These are phyloP conservation scores for Ptychochromis oligacanthus DNA, from an alignment of 2,113 vertebrate species.

Conservation along the genomic window DNA sequence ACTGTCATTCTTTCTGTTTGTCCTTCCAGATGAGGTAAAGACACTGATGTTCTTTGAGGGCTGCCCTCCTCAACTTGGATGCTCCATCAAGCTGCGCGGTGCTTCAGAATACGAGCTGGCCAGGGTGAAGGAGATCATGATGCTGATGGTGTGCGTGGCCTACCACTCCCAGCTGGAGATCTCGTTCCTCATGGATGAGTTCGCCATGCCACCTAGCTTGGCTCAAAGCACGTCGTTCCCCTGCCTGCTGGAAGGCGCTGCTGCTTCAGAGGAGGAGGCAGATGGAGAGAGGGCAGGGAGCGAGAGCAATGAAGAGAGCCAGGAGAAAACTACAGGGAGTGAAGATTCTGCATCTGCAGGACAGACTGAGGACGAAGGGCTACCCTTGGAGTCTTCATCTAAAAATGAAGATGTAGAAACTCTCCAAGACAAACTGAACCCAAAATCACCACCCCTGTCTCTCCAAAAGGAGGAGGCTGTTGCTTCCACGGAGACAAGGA, in stretches of 20 bases:
- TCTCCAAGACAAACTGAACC: slow-evolving; percentile 19
- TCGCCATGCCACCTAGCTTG: slow-evolving; percentile 95
- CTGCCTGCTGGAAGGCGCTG: slow-evolving; percentile 84
- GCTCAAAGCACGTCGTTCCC: slow-evolving; percentile 86
- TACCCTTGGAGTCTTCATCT: slow-evolving; percentile 62
- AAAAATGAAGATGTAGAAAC: slow-evolving; percentile 49
- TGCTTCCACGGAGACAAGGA: slow-evolving; percentile 20
- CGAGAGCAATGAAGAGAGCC: slow-evolving; percentile 26
- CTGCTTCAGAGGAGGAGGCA: slow-evolving; percentile 33
- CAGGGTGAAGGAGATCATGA: slow-evolving; percentile 95
- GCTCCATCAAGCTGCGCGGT: slow-evolving; percentile 94
- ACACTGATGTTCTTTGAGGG: slow-evolving; percentile 98
- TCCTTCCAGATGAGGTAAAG: slow-evolving; percentile 87
- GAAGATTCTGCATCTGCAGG: slow-evolving; percentile 66
- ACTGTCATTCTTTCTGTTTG: neutral
- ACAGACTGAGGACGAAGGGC: slow-evolving; percentile 72
- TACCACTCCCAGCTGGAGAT: slow-evolving; percentile 99
- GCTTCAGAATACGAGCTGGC: slow-evolving; percentile 94
- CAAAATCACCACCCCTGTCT: neutral
- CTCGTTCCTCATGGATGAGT: slow-evolving; percentile 99
- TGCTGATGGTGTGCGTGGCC: slow-evolving; percentile 96
- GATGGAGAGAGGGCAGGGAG: slow-evolving; percentile 18
- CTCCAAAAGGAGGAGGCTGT: slow-evolving; percentile 27
- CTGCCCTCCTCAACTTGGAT: slow-evolving; percentile 91
- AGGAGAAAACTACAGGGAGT: slow-evolving; percentile 37